Conservation (phyloP, 2,113 vertebrate species). For the Oryzias melastigma region DNA sequence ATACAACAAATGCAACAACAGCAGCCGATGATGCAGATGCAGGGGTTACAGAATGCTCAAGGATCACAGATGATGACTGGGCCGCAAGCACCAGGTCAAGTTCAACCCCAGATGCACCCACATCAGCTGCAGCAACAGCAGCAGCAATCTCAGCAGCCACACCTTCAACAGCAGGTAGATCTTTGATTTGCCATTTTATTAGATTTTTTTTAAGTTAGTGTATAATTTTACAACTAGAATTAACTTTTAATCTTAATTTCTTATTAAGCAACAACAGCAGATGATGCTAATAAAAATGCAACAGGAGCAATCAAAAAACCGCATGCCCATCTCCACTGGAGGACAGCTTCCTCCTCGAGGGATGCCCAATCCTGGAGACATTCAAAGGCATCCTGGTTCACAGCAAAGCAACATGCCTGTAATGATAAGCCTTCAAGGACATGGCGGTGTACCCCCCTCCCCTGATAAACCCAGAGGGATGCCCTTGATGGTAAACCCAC, state of each 20-base stretch:
- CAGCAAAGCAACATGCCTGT: constrained; percentile 86
- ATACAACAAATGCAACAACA: constrained; percentile 78
- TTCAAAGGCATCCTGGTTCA: constrained; percentile 87
- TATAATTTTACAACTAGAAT: background rate
- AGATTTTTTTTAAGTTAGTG: background rate
- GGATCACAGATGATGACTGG: constrained; percentile 84
- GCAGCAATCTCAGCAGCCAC: constrained; percentile 74
- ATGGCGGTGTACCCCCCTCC: constrained; percentile 86
- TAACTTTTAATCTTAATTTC: constrained; percentile 5
- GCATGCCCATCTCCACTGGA: constrained; percentile 86
- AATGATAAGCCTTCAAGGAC: constrained; percentile 92
- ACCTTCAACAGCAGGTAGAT: constrained; percentile 55
- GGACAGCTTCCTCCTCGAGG: constrained; percentile 83
- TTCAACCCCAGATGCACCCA: constrained; percentile 80
- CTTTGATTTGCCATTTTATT: no score
- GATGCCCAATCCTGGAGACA: constrained; percentile 81
- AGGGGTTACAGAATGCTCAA: constrained; percentile 76
- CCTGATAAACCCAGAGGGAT: constrained; percentile 92
- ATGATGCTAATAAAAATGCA: constrained; percentile 98
- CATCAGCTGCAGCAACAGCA: constrained; percentile 82
- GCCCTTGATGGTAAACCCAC: constrained; percentile 83
- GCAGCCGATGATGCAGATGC: constrained; percentile 79
- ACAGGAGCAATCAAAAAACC: constrained; percentile 85
- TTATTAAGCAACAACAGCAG: constrained; percentile 83
- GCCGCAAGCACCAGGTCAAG: constrained; percentile 74